Evolutionary conservation across 2,888 invertebrate species (phyloP), one percentile per base, ranked within the genome.

Genomic region (Imbricaverruca yamaguchii): DNA sequence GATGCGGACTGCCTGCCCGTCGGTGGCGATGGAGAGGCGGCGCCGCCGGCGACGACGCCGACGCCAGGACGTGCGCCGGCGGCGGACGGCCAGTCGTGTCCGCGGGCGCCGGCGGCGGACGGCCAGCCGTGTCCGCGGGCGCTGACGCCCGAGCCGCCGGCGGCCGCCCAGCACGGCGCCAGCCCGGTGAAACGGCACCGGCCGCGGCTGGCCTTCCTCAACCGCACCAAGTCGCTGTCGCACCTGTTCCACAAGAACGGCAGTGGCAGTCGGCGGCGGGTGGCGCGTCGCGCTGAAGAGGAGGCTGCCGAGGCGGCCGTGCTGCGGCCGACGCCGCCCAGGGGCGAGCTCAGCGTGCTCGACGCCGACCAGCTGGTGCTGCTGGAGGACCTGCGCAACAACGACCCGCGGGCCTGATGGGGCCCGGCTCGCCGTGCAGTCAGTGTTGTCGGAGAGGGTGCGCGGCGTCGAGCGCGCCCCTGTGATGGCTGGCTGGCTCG

Each of bases 161-260:
- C 21, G 21, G 21, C 74, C 21, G 21, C 74, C 18, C 74, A 18
- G 53, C 21, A 21, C 53, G 53, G 55, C 74, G 12, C 55, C 21
- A 74, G 74, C 39, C 74, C 74, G 9, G 23, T 74, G 53, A 74
- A 74, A 15, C 53, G 55, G 55, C 74, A 74, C 74, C n/a, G 23
- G 21, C 74, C 74, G 74, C 53, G 74, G 39, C 74, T 74, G 53
- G 74, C 74, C 74, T 74, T 74, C 74, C 74, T 74, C 39, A 74
- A 74, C 74, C 74, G 74, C 53, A 74, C 74, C 74, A 74, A 74
- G 21, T 74, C 74, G 21, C 74, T 74, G 53, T 74, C 74, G 74
- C 74, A 74, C 55, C 74, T 74, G 39, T 74, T 74, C 74, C 74
- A 74, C 74, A 74, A 74, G 74, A 74, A 23, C 74, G 23, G 39